Evolutionary conservation across 2,113 vertebrate species (phyloP).

Genomic region (Dolichallabes microphthalmus): DNA sequence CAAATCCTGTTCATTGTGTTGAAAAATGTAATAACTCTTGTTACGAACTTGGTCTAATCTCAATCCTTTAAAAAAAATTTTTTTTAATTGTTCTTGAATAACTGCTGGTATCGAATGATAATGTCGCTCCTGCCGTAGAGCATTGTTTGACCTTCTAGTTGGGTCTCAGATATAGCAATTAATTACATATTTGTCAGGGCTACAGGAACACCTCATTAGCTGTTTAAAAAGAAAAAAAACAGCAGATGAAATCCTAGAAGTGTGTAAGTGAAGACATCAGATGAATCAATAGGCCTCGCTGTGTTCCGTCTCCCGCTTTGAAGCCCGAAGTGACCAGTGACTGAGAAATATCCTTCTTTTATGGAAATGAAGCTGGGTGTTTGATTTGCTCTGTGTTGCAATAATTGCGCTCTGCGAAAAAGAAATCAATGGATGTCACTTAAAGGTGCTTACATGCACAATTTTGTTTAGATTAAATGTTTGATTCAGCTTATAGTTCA

Average conservation of each 20-base stretch:
- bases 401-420: background rate
- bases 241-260: slow-evolving; percentile 23
- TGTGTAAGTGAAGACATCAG: slow-evolving; percentile 20
- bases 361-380: background rate
- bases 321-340: slow-evolving; percentile 36
- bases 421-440: background rate
- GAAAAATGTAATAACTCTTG: slow-evolving; percentile 1
- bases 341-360: background rate
- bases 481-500: background rate
- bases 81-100: slow-evolving; percentile 24
- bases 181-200: slow-evolving; percentile 4
- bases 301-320: slow-evolving; percentile 16
- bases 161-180: slow-evolving; percentile 15
- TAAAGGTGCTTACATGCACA: background rate
- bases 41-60: background rate
- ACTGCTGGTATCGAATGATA: slow-evolving; percentile 7
- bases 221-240: background rate
- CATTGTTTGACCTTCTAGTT: background rate
- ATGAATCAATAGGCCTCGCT: slow-evolving; percentile 14
- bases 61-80: too few species aligned
- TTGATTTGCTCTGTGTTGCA: background rate
- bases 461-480: background rate
- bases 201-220: slow-evolving; percentile 32
- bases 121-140: background rate
- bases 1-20: background rate